Base-by-base conservation (phyloP, 2,888 invertebrate species). In the Ernsta delagoae region DNA sequence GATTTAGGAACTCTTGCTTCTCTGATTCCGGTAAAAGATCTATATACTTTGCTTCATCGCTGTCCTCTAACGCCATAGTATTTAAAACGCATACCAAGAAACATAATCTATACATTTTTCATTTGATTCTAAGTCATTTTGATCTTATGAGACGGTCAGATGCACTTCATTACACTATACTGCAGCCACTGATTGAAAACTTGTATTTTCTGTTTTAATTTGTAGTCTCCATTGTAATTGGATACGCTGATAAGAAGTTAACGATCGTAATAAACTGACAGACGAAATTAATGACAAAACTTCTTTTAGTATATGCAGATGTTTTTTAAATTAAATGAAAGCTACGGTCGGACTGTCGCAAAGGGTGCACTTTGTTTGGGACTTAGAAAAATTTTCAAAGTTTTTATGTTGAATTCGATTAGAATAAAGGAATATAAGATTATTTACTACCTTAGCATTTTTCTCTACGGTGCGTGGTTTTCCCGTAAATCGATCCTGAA, bases 1-100 rank as follows among this genome's bases (percentile, higher is more conserved):
- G 82, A 41, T 89, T 82, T 59, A 91, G 71, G 54, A 92, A 88
- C 0, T 83, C 82, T 34, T 83, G 77, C 72, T 91, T 92, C 56
- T 89, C 87, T 36, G 81, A 76, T 45, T 87, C 87, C 0, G 89
- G 86, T 12, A 92, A 74, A 39, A 86, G 75, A 75, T 90, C 86
- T 62, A 91, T 85, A 61, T 85, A 90, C 72, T 84, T 87, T 4
- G 76, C 75, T 57, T 86, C 83, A n/a, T 82, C 78, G 73, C 76
- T 83, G 4, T 82, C 79, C 39, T 50, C 66, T 12, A 16, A 63
- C 0, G 61, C 68, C n/a, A 50, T 12, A 3, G 34, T 31, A 41
- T 50, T 57, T 0, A 63, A 11, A 50, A 36, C 8, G 34, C 57
- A 69, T 36, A 69, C 11, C n/a, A 59, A 57, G 1, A 65, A n/a